Conservation (phyloP, 2,888 invertebrate species). For the Tuta absoluta region DNA sequence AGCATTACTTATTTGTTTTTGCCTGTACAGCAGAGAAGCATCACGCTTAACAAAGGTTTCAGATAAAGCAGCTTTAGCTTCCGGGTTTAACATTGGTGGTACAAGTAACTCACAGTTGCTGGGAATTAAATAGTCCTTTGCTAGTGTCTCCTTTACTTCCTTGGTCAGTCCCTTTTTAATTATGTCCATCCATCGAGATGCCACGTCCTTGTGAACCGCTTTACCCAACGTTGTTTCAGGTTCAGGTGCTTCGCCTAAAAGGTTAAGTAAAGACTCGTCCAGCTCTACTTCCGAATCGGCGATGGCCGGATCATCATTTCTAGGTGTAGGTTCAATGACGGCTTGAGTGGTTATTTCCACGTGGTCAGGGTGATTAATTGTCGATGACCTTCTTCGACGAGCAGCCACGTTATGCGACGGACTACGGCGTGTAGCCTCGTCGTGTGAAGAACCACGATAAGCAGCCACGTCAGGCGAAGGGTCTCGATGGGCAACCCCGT, state of each 20-base stretch:
- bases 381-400: too few relatives aligned
- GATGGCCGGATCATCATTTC: not conserved
- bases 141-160: conserved; percentile 23
- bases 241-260: conserved; percentile 27
- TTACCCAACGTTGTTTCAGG: conserved; percentile 5
- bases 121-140: conserved; percentile 25
- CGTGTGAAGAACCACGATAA: too few relatives aligned
- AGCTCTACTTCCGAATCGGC: not conserved
- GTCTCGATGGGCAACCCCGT: too few relatives aligned
- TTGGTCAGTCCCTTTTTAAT: conserved; percentile 23
- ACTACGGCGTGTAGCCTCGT: too few relatives aligned
- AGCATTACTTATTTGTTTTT: conserved; percentile 27
- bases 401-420: too few relatives aligned
- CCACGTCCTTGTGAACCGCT: conserved; percentile 22
- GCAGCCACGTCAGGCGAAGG: too few relatives aligned
- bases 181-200: conserved; percentile 17
- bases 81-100: conserved; percentile 29
- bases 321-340: too few relatives aligned
- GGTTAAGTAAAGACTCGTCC: not conserved
- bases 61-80: conserved; percentile 25
- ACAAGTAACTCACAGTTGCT: conserved; percentile 24
- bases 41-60: conserved; percentile 24
- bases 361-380: too few relatives aligned
- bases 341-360: too few relatives aligned
- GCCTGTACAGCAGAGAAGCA: conserved; percentile 9